Conservation (phyloP, 64 coral and sea anemone genomes). For the Actinia tenebrosa region DNA sequence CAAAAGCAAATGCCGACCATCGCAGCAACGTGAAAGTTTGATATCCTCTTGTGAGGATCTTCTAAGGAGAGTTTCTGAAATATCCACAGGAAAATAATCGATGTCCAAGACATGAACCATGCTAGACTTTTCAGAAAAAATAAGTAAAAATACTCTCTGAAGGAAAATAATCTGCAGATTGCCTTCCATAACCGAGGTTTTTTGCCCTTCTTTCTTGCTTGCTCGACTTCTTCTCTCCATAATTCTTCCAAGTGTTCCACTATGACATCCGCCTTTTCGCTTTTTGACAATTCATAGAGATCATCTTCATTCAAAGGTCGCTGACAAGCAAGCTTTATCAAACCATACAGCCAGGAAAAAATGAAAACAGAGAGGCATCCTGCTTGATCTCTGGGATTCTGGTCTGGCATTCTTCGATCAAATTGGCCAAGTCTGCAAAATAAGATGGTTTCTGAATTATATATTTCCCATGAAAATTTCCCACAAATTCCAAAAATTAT, state of each 20-base stretch:
- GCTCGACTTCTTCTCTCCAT: not conserved
- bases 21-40: not conserved
- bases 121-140: not conserved
- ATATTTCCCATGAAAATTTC: too few relatives aligned
- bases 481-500: too few relatives aligned
- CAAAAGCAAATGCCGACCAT: slow-evolving; percentile 12
- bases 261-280: not conserved
- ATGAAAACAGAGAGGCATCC: slow-evolving; percentile 29
- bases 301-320: slow-evolving; percentile 55
- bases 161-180: slow-evolving; percentile 10
- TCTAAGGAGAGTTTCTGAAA: slow-evolving; percentile 18
- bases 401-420: not conserved
- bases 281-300: slow-evolving; percentile 19
- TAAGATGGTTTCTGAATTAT: too few relatives aligned
- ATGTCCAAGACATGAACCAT: not conserved
- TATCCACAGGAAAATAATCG: slow-evolving; percentile 14
- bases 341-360: slow-evolving; percentile 46
- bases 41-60: not conserved
- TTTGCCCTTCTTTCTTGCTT: not conserved
- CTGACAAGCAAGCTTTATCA: slow-evolving; percentile 37
- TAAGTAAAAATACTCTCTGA: not conserved
- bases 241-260: not conserved
- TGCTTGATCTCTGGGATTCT: slow-evolving; percentile 36
- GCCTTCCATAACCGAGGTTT: slow-evolving; percentile 39
- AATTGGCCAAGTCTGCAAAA: not conserved